phyloP scores from a whole-genome alignment of 2,797 vertebrate species.

The Silurus aristotelis region DNA sequence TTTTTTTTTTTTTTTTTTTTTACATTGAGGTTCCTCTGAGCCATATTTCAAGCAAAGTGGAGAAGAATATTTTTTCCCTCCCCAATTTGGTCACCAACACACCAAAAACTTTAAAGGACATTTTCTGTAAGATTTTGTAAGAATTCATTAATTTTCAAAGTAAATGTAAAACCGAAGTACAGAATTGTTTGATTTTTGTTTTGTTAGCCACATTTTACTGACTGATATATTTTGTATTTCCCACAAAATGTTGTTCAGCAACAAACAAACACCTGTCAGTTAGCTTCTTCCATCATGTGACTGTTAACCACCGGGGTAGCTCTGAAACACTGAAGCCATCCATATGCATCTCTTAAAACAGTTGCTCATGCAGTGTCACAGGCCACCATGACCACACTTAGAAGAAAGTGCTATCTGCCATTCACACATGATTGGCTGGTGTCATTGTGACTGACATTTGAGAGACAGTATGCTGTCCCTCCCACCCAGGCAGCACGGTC shows the following conservation, averaged over 20 bases:
- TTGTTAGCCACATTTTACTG: too few species aligned
- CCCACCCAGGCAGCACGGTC: neutral
- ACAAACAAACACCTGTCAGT: neutral
- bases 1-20: neutral
- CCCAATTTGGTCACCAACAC: neutral
- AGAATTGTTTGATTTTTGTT: too few species aligned
- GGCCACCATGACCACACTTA: neutral
- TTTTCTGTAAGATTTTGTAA: too few species aligned
- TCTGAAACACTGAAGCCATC: neutral
- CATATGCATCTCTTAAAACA: neutral
- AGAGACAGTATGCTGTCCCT: neutral
- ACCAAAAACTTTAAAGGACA: too few species aligned
- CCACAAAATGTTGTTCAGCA: too few species aligned
- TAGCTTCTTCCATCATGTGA: neutral
- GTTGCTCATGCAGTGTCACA: neutral
- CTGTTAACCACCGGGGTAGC: neutral
- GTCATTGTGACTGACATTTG: neutral
- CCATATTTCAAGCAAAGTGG: too few species aligned
- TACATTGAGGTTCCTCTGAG: neutral
- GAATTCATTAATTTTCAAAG: too few species aligned
- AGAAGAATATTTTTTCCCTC: too few species aligned
- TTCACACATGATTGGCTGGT: neutral
- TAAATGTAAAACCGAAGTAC: too few species aligned
- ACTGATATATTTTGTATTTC: too few species aligned
- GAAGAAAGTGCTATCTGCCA: neutral